Evolutionary conservation across 2,113 vertebrate species (phyloP), one percentile per base, ranked within the genome.

Genomic region (Morone chrysops): DNA sequence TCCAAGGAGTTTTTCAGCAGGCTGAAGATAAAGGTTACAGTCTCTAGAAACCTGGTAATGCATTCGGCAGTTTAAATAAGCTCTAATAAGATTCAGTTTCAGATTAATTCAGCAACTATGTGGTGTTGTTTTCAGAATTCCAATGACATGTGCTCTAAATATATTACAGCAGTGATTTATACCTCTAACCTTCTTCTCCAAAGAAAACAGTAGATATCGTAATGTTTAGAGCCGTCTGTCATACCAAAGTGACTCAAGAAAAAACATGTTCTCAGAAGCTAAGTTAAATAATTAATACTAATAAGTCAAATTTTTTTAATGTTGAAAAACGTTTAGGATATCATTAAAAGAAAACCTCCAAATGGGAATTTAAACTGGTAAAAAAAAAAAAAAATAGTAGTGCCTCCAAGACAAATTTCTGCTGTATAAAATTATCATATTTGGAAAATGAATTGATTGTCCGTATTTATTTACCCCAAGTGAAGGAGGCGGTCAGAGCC

Each of bases 401-500:
- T 72, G 31, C 14, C n/a, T 70, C 12, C 9, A 40, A 40, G 47
- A 43, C 17, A 22, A 5, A 51, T 72, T 71, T 70, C 4, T 13
- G 6, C 25, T 48, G 18, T 60, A 17, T 43, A 56, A 60, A 56
- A 70, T 41, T 2, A 41, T 57, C 25, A 51, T 78, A 54, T 63
- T 36, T 25, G 2, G 10, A 6, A 76, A 62, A 80, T 62, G 11
- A 50, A 67, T 48, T 2, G 11, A 60, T 56, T 61, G 11, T 40
- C 12, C 5, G 11, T 18, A 2, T 38, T 38, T 18, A 60, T 63
- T 94, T 85, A 93, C 92, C 83, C 79, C 86, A 87, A 8, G 72
- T 81, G 81, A 89, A 92, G 61, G 87, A 86, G 7, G 89, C 75
- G 12, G 71, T 80, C 40, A 94, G 87, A 9, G 78, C 17, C 0